phyloP scores from a whole-genome alignment of 2,113 vertebrate genomes.

The Stegastes partitus region DNA sequence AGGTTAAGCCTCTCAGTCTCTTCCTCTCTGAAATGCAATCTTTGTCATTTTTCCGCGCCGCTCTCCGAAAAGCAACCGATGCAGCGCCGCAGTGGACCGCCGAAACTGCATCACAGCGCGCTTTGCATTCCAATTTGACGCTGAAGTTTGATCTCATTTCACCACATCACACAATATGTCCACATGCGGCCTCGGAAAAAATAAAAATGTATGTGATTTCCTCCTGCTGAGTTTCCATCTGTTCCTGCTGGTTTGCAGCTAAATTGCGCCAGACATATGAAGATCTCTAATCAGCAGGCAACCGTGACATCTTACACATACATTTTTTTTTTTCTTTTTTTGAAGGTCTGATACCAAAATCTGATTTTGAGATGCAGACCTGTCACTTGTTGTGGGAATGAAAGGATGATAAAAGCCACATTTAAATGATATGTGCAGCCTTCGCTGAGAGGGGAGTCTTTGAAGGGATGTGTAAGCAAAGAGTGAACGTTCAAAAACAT shows the following conservation, averaged over 20 bases:
- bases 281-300: background rate
- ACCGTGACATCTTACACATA: background rate
- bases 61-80: slow-evolving; percentile 22
- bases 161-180: background rate
- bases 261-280: background rate
- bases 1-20: slow-evolving; percentile 51
- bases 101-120: background rate
- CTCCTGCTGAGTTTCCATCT: slow-evolving; percentile 14
- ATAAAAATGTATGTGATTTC: background rate
- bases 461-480: slow-evolving; percentile 10
- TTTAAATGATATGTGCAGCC: slow-evolving; percentile 10
- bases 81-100: background rate
- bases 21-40: slow-evolving; percentile 48
- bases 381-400: background rate
- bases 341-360: slow-evolving; percentile 1
- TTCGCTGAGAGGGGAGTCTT: background rate
- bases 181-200: too few species aligned
- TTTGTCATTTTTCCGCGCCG: slow-evolving; percentile 33
- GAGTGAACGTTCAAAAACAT: background rate
- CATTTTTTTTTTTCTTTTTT: background rate
- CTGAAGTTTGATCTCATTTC: background rate
- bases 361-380: background rate
- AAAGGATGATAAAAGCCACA: slow-evolving; percentile 19
- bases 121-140: background rate
- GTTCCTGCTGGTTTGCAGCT: background rate